Base-by-base conservation (phyloP, 2,797 vertebrate genomes). In the Oryzias dopingdopingensis region DNA sequence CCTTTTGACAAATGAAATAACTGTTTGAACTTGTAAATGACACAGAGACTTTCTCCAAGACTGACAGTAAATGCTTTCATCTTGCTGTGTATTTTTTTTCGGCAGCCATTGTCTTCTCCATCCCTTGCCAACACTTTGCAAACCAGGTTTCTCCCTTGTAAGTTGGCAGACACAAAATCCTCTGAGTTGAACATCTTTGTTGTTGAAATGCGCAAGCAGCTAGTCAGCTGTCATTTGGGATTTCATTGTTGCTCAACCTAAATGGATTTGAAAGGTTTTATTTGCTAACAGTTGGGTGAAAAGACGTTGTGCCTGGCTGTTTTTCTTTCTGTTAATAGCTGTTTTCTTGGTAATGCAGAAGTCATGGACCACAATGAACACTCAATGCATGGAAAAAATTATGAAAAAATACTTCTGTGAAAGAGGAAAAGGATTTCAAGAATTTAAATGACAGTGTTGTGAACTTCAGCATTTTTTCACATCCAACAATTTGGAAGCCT, bases 101-200 rank as follows among this genome's bases (percentile, higher is more conserved):
- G 17, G 24, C 12, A 47, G 18, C 23, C 18, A 5, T 60, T 42
- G 14, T 50, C 4, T 24, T 59, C 1, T n/a, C 18, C 5, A 43
- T 12, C 55, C 8, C 14, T 6, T 16, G 41, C 49, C 18, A 40
- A 48, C 10, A 52, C 29, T 41, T 51, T 42, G 10, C 20, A 56
- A 43, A 51, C 26, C 24, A 14, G 37, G 14, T 24, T 59, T 15
- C 32, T 29, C 42, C 50, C 59, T 59, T 42, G 18, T n/a, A 5
- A 18, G 5, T 45, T 66, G 51, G 37, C 42, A 49, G 23, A n/a
- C 45, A 32, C 14, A 4, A n/a, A 56, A 42, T 52, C 40, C 56
- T 55, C 15, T 50, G 18, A 49, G 22, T 44, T 43, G 15, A 44
- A 54, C 16, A 24, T 46, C 14, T 52, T 41, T 16, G 1, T 16